phyloP scores from a whole-genome alignment of 2,888 invertebrate species.

The Caenorhabditis zanzibari region DNA sequence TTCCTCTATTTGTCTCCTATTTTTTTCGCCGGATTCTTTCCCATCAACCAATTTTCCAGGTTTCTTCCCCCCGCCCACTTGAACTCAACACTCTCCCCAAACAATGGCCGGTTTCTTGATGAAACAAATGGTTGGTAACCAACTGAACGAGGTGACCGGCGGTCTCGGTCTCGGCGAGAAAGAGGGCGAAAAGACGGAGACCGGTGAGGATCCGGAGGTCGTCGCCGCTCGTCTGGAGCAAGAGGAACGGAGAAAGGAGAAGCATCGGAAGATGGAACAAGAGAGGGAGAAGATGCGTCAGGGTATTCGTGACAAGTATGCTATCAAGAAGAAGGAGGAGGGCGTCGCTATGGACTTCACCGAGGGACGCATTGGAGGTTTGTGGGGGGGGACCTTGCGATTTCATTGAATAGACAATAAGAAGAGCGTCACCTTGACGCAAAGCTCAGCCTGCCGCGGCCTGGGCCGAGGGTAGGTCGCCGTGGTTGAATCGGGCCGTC shows the following conservation, averaged over 20 bases:
- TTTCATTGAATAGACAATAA: too few species aligned
- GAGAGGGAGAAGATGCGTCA: conserved; percentile 99
- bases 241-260: conserved; percentile 98
- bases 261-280: conserved; percentile 99
- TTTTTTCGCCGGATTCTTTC: too few species aligned
- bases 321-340: conserved; percentile 98
- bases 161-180: conserved; percentile 72
- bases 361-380: conserved; percentile 80
- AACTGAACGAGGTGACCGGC: conserved; percentile 82
- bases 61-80: not conserved
- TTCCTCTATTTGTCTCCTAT: not conserved
- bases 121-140: conserved; percentile 83
- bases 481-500: too few species aligned
- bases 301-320: conserved; percentile 97
- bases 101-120: conserved; percentile 82
- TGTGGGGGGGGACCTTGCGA: conserved; percentile 14
- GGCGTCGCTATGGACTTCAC: conserved; percentile 85
- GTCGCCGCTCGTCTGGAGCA: conserved; percentile 98
- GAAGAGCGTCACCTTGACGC: too few species aligned
- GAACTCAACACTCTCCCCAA: not conserved
- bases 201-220: conserved; percentile 95
- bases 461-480: too few species aligned
- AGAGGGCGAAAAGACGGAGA: conserved; percentile 90
- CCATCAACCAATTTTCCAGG: not conserved
- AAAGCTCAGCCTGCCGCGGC: too few species aligned